Evolutionary conservation across 2,113 vertebrate genomes (phyloP).

Genomic region (Arenaria interpres): DNA sequence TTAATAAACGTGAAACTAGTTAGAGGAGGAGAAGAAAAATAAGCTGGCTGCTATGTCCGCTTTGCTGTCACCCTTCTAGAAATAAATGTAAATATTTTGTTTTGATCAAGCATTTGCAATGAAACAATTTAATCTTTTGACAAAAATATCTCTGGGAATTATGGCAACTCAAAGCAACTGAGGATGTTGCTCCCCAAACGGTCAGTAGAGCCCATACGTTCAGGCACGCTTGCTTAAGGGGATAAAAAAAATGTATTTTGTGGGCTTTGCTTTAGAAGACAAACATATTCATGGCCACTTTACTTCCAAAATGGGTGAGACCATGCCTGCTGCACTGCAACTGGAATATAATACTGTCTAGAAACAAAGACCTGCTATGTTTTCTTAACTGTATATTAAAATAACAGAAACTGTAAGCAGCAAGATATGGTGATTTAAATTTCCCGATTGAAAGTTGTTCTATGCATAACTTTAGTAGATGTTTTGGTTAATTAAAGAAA

Average conservation of each 20-base stretch:
- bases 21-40: background rate
- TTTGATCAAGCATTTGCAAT: background rate
- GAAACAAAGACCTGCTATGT: background rate
- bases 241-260: background rate
- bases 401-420: background rate
- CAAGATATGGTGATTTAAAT: background rate
- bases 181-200: background rate
- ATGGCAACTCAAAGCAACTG: background rate
- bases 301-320: background rate
- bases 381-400: slow-evolving; percentile 3
- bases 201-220: background rate
- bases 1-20: background rate
- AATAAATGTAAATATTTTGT: background rate
- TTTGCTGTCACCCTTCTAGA: background rate
- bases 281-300: background rate
- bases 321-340: background rate
- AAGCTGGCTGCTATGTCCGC: background rate
- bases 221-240: background rate
- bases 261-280: background rate
- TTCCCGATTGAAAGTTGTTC: background rate
- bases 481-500: background rate
- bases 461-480: background rate
- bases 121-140: background rate
- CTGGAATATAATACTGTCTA: background rate
- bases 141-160: background rate